Base-by-base conservation (phyloP, 2,888 invertebrate species). In the Disparrhopalites patrizii region DNA sequence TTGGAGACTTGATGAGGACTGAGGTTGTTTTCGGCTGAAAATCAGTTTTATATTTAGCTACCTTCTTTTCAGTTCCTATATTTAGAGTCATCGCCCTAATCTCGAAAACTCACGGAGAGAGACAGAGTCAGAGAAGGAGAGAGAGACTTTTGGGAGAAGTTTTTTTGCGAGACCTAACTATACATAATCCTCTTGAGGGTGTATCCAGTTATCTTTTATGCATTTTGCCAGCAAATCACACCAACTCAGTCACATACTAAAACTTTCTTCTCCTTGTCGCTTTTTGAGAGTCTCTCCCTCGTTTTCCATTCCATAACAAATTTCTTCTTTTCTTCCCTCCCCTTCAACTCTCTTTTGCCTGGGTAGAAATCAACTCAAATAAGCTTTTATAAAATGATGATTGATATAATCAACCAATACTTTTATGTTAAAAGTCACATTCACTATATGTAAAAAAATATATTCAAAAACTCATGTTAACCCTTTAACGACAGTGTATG, bases 31-130 rank as follows among this genome's bases (percentile, higher is more conserved):
- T 70, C 60, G 54, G 63, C 63, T 68, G 65, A 68, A 68, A 70
- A 67, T 70, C 65, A 65, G 68, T 70, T 70, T 70, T 70, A 70
- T 70, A 70, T 70, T 70, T 68, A 68, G 68, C 68, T 63, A 62
- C 38, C 33, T 58, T 67, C 66, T 68, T 66, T 56, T 50, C 40
- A 47, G 56, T 63, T 61, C 62, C 71, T 71, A 71, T 68, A 71
- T 71, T 67, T 71, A 71, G 71, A 68, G 69, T 71, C 71, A 69
- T 67, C 65, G 67, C 68, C 62, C 70, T 66, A 43, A 52, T 50
- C 62, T 40, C 25, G 54, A 25, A 40, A 25, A 43, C 28, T 28
- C 7, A 8, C 8, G 23, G 60, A 50, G 60, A 57, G 57, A 57
- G 55, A 55, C 31, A 20, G n/a, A n/a, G n/a, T n/a, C n/a, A n/a